A percentile compares a stretch with the other conserved stretches of the same genome.
These are phyloP conservation scores for Apeira syringaria DNA, from an alignment of 2,888 invertebrate species.

Conservation along the genomic window DNA sequence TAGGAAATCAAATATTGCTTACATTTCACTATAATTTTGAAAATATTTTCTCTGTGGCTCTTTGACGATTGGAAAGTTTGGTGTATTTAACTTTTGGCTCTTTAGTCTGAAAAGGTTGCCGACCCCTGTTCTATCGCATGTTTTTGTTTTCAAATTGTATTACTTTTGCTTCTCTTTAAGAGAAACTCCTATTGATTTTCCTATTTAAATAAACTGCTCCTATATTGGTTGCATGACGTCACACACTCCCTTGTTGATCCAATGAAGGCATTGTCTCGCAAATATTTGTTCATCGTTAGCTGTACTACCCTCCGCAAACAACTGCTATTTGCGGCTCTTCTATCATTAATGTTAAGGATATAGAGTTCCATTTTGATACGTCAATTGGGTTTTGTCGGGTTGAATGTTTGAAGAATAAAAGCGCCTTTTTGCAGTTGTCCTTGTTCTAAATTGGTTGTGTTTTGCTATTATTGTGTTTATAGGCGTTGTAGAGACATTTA, in stretches of 20 bases:
- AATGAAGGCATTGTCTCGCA: conserved; percentile 52
- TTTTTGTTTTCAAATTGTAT: no score
- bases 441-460: conserved; percentile 4
- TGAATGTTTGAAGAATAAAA: conserved; percentile 15
- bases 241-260: conserved; percentile 50
- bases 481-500: background rate
- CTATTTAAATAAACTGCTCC: conserved; percentile 33
- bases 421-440: conserved; percentile 15
- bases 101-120: no score
- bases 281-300: conserved; percentile 70
- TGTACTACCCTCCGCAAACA: conserved; percentile 10
- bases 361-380: conserved; percentile 15
- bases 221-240: conserved; percentile 40
- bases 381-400: background rate
- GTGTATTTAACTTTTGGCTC: no score
- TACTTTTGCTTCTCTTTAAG: no score
- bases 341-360: conserved; percentile 17
- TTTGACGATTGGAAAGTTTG: no score
- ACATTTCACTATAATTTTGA: no score
- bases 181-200: no score
- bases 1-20: no score
- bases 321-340: conserved; percentile 15
- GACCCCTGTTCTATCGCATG: no score
- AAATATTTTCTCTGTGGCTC: no score
- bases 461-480: conserved; percentile 3